These are phyloP conservation scores for Pocillopora verrucosa DNA, from an alignment of 64 coral and sea anemone species.

Conservation along the genomic window DNA sequence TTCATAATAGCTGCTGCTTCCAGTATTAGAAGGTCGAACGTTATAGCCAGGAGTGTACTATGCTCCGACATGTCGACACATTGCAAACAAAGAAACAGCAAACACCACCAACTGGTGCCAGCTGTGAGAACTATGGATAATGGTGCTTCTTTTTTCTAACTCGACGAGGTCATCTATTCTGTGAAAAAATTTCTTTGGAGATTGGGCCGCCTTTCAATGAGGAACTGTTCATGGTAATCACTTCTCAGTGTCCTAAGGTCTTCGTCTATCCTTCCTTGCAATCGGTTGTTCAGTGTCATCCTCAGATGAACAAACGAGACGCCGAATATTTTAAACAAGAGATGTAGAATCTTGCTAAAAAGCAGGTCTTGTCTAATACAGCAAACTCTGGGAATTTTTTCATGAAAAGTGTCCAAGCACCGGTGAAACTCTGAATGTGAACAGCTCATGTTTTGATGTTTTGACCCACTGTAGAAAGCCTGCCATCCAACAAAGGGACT, in stretches of 20 bases:
- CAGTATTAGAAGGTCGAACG: not conserved
- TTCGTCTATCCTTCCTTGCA: not conserved
- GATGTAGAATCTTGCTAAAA: not conserved
- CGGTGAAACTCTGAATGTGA: not conserved
- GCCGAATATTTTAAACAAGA: not conserved
- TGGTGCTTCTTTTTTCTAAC: not conserved
- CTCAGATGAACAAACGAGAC: slow-evolving; percentile 3
- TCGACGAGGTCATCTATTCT: not conserved
- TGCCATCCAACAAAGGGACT: no score
- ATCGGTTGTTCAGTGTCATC: not conserved
- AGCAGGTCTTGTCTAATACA: not conserved
- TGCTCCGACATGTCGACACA: not conserved
- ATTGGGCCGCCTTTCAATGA: not conserved
- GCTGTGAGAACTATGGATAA: not conserved
- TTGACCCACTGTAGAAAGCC: not conserved
- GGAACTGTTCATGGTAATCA: not conserved
- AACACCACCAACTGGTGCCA: not conserved
- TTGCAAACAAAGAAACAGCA: not conserved
- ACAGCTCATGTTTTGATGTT: not conserved
- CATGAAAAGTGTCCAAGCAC: not conserved
- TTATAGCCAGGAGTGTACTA: not conserved
- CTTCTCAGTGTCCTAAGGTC: not conserved
- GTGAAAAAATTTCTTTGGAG: not conserved
- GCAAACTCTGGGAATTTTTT: no score
- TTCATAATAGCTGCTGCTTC: slow-evolving; percentile 19